Evolutionary conservation across 2,888 invertebrate genomes (phyloP).

Genomic region (Hyalella azteca): DNA sequence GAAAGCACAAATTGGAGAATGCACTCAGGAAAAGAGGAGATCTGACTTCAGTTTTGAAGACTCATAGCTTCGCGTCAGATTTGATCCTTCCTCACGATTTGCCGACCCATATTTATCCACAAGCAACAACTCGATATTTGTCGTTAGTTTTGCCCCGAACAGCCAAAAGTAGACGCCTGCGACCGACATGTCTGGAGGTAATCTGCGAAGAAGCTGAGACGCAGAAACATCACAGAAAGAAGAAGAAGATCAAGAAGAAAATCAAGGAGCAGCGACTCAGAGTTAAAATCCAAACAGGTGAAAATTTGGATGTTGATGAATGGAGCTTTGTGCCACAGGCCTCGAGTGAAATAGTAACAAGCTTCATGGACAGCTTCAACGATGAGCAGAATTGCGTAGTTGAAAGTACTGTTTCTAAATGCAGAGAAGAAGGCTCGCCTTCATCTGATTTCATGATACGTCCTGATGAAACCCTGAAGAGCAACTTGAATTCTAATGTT

Average conservation of each 20-base stretch:
- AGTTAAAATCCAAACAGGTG: too few relatives aligned
- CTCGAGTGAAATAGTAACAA: background rate
- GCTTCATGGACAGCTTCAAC: background rate
- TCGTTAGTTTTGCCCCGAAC: background rate
- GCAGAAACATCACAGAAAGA: background rate
- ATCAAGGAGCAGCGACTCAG: background rate
- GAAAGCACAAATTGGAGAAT: too few relatives aligned
- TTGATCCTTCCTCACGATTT: slow-evolving; percentile 26
- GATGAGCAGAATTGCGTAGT: background rate
- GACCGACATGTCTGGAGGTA: background rate
- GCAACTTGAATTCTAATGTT: too few relatives aligned
- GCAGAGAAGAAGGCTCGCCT: too few relatives aligned
- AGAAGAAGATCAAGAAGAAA: background rate
- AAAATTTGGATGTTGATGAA: too few relatives aligned
- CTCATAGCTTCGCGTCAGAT: too few relatives aligned
- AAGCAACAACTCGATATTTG: background rate
- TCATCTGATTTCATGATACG: too few relatives aligned
- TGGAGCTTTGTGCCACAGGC: too few relatives aligned
- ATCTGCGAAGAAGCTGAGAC: background rate
- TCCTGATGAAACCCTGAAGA: too few relatives aligned
- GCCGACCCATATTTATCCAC: background rate
- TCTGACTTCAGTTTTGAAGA: too few relatives aligned
- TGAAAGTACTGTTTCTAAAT: too few relatives aligned
- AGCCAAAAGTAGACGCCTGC: background rate
- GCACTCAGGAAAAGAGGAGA: too few relatives aligned